A percentile compares a stretch with the other conserved stretches of the same genome.
phyloP scores from a whole-genome alignment of 2,797 vertebrate genomes.

The Peromyscus eremicus region DNA sequence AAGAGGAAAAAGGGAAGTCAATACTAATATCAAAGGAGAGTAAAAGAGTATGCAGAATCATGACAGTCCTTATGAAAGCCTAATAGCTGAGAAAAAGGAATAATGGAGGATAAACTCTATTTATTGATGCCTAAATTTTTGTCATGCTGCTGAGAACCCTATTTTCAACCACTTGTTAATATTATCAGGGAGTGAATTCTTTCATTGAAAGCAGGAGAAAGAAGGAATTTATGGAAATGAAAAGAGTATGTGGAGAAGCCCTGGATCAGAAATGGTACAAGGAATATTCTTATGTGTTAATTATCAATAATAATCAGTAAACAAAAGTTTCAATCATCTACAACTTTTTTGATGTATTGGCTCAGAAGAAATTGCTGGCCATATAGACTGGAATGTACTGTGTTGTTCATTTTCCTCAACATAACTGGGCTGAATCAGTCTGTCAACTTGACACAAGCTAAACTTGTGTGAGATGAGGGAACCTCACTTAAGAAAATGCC shows the following conservation, averaged over 20 bases:
- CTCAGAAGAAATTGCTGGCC: background rate
- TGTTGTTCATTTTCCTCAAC: background rate
- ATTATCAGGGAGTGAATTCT: background rate
- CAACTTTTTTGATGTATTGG: background rate
- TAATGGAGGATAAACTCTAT: too few relatives aligned
- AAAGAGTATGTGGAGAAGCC: background rate
- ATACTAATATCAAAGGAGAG: background rate
- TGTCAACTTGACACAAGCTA: background rate
- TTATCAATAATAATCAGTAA: too few relatives aligned
- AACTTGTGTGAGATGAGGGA: background rate
- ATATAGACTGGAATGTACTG: background rate
- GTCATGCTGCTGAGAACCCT: background rate
- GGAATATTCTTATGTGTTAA: too few relatives aligned
- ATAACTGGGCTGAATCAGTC: background rate
- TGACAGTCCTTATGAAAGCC: background rate
- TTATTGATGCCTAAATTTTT: background rate
- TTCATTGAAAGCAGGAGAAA: background rate
- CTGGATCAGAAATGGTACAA: background rate
- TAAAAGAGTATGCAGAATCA: rapidly evolving
- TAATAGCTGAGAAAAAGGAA: background rate
- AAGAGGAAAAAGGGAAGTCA: background rate
- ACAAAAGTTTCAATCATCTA: background rate
- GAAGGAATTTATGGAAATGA: background rate
- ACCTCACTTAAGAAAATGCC: background rate
- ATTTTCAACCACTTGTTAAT: background rate